A percentile compares a stretch with the other conserved stretches of the same genome.
Conservation (phyloP, 2,113 vertebrate genomes). For the Hystrix brachyura region DNA sequence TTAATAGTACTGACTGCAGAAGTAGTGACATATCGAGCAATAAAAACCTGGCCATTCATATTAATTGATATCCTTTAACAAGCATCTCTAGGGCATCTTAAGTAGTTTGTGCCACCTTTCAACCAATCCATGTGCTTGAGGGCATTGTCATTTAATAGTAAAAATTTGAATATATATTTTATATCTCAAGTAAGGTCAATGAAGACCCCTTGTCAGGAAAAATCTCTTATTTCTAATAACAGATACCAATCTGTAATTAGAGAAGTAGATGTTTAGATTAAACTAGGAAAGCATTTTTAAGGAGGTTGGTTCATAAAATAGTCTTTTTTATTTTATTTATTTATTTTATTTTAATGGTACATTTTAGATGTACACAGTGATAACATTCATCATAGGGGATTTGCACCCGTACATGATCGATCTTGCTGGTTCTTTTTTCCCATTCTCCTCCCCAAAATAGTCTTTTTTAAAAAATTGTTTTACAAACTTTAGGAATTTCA, state of each 20-base stretch:
- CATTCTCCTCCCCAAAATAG: background rate
- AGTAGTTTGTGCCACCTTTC: slow-evolving; percentile 22
- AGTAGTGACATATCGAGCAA: background rate
- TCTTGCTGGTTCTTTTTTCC: too few species aligned
- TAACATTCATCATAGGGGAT: too few species aligned
- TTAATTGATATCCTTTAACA: slow-evolving; percentile 49
- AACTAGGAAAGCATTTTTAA: background rate
- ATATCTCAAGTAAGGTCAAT: slow-evolving; percentile 18
- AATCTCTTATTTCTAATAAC: slow-evolving; percentile 1
- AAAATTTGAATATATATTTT: slow-evolving; percentile 19
- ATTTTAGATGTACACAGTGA: too few species aligned
- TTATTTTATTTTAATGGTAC: too few species aligned
- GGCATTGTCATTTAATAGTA: slow-evolving; percentile 14
- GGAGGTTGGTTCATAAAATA: background rate
- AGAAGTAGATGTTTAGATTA: slow-evolving; percentile 25
- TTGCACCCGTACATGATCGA: too few species aligned
- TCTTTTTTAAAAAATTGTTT: background rate
- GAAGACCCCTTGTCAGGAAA: background rate
- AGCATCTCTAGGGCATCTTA: background rate
- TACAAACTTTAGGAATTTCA: background rate
- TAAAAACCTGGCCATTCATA: slow-evolving; percentile 47
- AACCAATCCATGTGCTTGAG: background rate
- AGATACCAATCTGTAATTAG: background rate
- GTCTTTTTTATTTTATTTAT: too few species aligned
- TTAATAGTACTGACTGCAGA: background rate